Evolutionary conservation across 1,140 invertebrate species (phyloP), one percentile per base, ranked within the genome.

Genomic region (Drosophila elegans): DNA sequence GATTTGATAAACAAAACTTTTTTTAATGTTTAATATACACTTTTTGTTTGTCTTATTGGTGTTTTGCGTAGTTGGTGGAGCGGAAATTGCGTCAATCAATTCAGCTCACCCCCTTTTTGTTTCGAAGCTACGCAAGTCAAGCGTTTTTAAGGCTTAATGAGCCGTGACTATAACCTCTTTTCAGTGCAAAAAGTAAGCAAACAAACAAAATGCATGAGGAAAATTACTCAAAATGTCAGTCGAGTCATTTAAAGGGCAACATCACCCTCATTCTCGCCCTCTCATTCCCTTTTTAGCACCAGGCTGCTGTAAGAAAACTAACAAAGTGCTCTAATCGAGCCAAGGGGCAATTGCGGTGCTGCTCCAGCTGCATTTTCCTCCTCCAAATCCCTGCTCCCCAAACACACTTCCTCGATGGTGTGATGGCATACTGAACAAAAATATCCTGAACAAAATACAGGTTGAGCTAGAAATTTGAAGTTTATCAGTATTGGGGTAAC

Each of bases 321-420:
- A 81, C 82, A 85, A 81, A 86, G 78, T 86, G 82, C 82, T 78
- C 55, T 73, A 82, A 76, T 76, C 80, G 63, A 76, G 79, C 82
- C 78, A 80, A 74, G 62, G 66, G 79, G 69, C 72, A 80, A 48
- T 36, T 45, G 46, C 66, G 42, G 56, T 41, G 49, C 59, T 51
- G 54, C 51, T 44, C 29, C 57, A 46, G 57, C 60, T 55, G 67
- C 49, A 55, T 16, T 67, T 44, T 64, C 11, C n/a, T 29, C n/a
- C 36, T 12, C 10, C 34, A 3, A 7, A 32, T 16, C 12, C 66
- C 13, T 39, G 32, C 27, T 29, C 2, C 21, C 4, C n/a, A 32
- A 41, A 3, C 11, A n/a, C 16, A 34, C 10, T 49, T 42, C 16
- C 36, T 16, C 25, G 27, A 16, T 21, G 27, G 1, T 7, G 7